A percentile compares a stretch with the other conserved stretches of the same genome.
Conservation (phyloP, 2,113 vertebrate species). For the Rhinichthys klamathensis region DNA sequence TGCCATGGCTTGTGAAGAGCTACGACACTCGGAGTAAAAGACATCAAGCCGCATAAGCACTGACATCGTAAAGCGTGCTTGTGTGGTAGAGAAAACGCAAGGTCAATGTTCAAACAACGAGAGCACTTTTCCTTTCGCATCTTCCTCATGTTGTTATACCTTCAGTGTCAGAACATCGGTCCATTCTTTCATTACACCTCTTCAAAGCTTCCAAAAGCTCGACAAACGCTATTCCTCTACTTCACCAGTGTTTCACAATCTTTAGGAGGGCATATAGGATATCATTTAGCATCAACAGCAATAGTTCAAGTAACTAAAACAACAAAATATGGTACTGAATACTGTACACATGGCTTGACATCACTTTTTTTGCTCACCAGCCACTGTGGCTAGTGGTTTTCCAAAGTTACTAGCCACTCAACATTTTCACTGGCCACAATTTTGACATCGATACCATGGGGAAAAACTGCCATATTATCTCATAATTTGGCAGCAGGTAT, state of each 20-base stretch:
- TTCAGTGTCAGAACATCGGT: background rate
- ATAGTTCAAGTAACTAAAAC: background rate
- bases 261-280: background rate
- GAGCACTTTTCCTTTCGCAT: background rate
- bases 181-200: background rate
- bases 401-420: no score
- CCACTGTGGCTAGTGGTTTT: no score
- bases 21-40: constrained; percentile 53
- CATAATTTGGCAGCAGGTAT: no score
- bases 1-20: constrained; percentile 66
- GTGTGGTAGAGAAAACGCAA: constrained; percentile 65
- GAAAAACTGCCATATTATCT: no score
- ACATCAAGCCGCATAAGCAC: constrained; percentile 56
- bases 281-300: background rate
- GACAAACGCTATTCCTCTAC: background rate
- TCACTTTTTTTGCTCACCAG: no score
- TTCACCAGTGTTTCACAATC: background rate
- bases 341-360: background rate
- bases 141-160: background rate
- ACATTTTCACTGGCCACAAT: no score
- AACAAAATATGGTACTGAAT: background rate
- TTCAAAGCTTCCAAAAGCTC: background rate
- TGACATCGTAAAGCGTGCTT: constrained; percentile 60
- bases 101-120: constrained; percentile 42
- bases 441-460: no score